These are phyloP conservation scores for Brachyrhaphis roseni DNA, from an alignment of 2,797 vertebrate genomes.

Conservation along the genomic window DNA sequence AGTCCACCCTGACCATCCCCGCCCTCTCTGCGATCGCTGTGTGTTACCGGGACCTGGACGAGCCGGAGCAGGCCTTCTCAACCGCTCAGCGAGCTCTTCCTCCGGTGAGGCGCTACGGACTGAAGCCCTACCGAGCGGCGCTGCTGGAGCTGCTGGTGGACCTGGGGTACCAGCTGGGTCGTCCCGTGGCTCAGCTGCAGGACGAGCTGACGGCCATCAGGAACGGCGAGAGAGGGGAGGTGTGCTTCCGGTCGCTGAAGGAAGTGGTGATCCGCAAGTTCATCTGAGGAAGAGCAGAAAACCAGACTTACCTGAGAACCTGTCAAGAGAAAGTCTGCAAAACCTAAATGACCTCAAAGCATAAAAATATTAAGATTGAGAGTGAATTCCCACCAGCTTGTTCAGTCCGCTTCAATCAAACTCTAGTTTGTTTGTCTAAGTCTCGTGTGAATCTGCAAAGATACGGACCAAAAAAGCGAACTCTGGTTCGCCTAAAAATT, in stretches of 20 bases:
- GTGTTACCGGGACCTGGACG: conserved; percentile 88
- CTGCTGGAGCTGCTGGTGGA: conserved; percentile 87
- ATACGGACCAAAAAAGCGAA: too few relatives aligned
- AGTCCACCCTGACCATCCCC: conserved; percentile 75
- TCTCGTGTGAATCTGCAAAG: too few relatives aligned
- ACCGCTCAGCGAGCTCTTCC: conserved; percentile 83
- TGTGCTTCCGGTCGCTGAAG: conserved; percentile 82
- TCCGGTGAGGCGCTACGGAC: conserved; percentile 69
- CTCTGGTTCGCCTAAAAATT: too few relatives aligned
- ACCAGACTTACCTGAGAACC: not conserved
- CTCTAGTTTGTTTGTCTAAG: too few relatives aligned
- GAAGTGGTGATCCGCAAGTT: conserved; percentile 89
- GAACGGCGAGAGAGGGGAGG: conserved; percentile 69
- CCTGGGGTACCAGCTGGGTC: conserved; percentile 85
- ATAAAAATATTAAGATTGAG: too few relatives aligned
- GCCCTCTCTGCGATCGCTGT: conserved; percentile 86
- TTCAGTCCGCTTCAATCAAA: too few relatives aligned
- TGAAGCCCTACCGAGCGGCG: conserved; percentile 79
- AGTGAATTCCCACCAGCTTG: too few relatives aligned
- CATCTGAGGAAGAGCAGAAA: conserved; percentile 38
- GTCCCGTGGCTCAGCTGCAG: conserved; percentile 86
- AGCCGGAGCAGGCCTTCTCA: conserved; percentile 78
- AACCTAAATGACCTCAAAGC: not conserved
- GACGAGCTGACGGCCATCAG: conserved; percentile 82
- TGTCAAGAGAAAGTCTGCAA: not conserved